phyloP scores from a whole-genome alignment of 1,140 invertebrate genomes.

The Heliconius nattereri region DNA sequence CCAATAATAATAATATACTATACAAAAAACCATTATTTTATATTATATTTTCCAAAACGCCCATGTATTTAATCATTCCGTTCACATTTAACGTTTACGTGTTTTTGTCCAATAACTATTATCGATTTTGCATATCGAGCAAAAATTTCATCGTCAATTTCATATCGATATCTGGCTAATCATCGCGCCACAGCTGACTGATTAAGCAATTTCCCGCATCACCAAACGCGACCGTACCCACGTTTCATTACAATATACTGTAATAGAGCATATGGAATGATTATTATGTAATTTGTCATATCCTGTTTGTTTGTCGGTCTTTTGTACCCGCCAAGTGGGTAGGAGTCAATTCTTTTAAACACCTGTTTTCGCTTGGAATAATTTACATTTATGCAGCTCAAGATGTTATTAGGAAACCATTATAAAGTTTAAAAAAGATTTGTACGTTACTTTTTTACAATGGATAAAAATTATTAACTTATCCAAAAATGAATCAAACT shows the following conservation, averaged over 20 bases:
- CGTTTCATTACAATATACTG: conserved; percentile 76
- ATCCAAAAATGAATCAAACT: too few relatives aligned
- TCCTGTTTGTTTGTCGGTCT: conserved; percentile 45
- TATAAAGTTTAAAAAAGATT: background rate
- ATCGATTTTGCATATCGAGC: conserved; percentile 46
- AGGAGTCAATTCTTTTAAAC: conserved; percentile 3
- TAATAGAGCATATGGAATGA: conserved; percentile 47
- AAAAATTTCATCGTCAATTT: conserved; percentile 66
- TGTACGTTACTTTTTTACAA: background rate
- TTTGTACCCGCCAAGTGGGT: conserved; percentile 1
- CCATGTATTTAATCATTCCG: conserved; percentile 23
- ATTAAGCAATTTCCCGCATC: conserved; percentile 75
- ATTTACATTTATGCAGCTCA: background rate
- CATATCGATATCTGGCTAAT: conserved; percentile 69
- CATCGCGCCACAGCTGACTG: conserved; percentile 73
- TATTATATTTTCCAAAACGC: background rate
- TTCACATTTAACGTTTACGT: conserved; percentile 29
- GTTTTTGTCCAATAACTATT: conserved; percentile 40
- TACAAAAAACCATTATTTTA: background rate
- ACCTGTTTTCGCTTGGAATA: background rate
- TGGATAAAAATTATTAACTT: too few relatives aligned
- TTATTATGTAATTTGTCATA: conserved; percentile 72
- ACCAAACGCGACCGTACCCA: conserved; percentile 60
- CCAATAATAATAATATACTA: too few relatives aligned
- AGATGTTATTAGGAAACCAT: background rate